Evolutionary conservation across 2,113 vertebrate genomes (phyloP).

Genomic region (Columba livia): DNA sequence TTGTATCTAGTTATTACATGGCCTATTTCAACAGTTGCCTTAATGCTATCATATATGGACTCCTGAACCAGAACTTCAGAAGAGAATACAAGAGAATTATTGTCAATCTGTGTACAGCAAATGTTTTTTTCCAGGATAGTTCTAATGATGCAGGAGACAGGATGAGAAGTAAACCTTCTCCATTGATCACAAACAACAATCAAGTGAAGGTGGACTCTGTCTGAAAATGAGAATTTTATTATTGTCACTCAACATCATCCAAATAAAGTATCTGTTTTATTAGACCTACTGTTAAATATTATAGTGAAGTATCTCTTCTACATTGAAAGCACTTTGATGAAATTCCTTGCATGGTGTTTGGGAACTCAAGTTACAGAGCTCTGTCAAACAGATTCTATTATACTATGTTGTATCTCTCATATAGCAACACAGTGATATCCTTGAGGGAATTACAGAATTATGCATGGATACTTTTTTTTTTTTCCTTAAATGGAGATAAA

Average conservation of each 20-base stretch:
- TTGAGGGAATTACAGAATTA: background rate
- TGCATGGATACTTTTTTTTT: background rate
- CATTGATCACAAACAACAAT: slow-evolving; percentile 88
- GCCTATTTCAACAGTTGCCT: slow-evolving; percentile 99
- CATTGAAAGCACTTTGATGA: slow-evolving; percentile 34
- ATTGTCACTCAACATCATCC: background rate
- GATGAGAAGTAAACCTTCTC: slow-evolving; percentile 90
- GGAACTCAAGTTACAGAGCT: slow-evolving; percentile 3
- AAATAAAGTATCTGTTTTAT: background rate
- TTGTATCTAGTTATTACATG: slow-evolving; percentile 96
- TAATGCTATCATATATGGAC: slow-evolving; percentile 95
- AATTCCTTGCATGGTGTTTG: slow-evolving; percentile 28
- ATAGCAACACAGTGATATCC: background rate
- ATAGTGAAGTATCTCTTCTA: background rate
- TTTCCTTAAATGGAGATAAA: background rate
- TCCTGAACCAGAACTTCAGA: slow-evolving; percentile 96
- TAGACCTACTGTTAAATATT: slow-evolving; percentile 1
- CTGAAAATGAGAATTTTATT: slow-evolving; percentile 63
- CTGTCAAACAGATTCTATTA: background rate
- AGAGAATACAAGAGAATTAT: slow-evolving; percentile 93
- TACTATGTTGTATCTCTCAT: background rate
- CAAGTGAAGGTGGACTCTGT: slow-evolving; percentile 92
- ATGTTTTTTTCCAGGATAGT: slow-evolving; percentile 87
- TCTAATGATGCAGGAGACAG: slow-evolving; percentile 87
- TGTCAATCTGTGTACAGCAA: slow-evolving; percentile 86